These are phyloP conservation scores for Stegostoma tigrinum DNA, from an alignment of 2,113 vertebrate species.

Conservation along the genomic window DNA sequence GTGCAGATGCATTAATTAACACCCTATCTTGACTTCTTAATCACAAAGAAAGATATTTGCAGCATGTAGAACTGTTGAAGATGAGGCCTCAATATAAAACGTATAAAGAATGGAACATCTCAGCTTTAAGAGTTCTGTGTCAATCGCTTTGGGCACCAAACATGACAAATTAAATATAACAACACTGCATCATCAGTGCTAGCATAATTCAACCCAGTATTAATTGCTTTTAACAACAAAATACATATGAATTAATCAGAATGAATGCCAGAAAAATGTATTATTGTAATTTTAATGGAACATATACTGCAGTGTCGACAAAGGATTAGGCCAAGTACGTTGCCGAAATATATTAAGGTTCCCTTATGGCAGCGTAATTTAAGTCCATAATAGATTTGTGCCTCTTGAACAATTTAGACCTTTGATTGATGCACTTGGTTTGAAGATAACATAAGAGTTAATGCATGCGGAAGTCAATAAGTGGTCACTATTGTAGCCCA, in stretches of 20 bases:
- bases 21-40: not conserved
- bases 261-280: constrained; percentile 19
- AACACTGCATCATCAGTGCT: not conserved
- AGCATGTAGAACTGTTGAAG: not conserved
- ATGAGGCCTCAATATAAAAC: not conserved
- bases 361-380: constrained; percentile 27
- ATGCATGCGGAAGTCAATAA: not conserved
- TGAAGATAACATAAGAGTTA: not conserved
- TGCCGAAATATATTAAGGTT: not conserved
- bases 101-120: not conserved
- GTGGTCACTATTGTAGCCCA: constrained; percentile 4
- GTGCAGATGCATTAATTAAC: not conserved
- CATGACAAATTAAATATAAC: not conserved
- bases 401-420: not conserved
- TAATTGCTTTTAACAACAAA: not conserved
- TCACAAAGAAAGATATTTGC: not conserved
- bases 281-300: constrained; percentile 31
- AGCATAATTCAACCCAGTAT: not conserved
- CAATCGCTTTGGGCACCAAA: not conserved
- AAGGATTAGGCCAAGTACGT: not conserved
- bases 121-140: not conserved
- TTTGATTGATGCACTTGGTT: constrained; percentile 34
- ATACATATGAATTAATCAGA: constrained; percentile 36
- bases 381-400: not conserved
- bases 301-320: not conserved